Evolutionary conservation across 2,797 vertebrate genomes (phyloP).

Genomic region (Mareca penelope): DNA sequence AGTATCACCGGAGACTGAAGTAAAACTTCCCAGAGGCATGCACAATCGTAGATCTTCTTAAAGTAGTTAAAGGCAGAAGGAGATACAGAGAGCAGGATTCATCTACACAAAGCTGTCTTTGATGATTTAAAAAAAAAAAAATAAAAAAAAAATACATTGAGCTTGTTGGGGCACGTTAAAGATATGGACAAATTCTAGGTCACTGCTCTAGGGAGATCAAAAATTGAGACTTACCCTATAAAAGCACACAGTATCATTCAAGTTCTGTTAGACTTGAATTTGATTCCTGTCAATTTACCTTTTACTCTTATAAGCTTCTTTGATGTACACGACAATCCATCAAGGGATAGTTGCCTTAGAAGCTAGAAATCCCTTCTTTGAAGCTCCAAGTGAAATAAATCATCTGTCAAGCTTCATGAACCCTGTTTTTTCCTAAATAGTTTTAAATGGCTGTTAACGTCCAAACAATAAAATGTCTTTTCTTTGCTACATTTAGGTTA

Average conservation of each 20-base stretch:
- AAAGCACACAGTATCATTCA: slow-evolving; percentile 37
- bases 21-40: neutral
- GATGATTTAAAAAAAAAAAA: neutral
- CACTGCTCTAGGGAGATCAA: slow-evolving; percentile 44
- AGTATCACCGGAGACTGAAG: neutral
- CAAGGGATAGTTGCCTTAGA: slow-evolving; percentile 35
- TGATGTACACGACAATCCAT: slow-evolving; percentile 63
- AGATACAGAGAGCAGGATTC: neutral
- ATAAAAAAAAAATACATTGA: slow-evolving; percentile 29
- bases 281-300: slow-evolving; percentile 63
- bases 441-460: slow-evolving; percentile 50
- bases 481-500: neutral
- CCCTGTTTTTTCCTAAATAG: slow-evolving; percentile 8
- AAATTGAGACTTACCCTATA: slow-evolving; percentile 39
- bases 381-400: slow-evolving; percentile 65
- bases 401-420: slow-evolving; percentile 45
- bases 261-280: slow-evolving; percentile 17
- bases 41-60: neutral
- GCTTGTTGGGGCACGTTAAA: slow-evolving; percentile 25
- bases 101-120: slow-evolving; percentile 40
- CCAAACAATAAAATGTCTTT: slow-evolving; percentile 39
- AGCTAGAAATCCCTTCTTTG: slow-evolving; percentile 61
- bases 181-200: slow-evolving; percentile 45
- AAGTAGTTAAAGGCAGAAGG: neutral
- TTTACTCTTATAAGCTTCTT: slow-evolving; percentile 44